Percentiles rank a stretch among this genome's conserved stretches.
Evolutionary conservation across 2,888 invertebrate genomes (phyloP).

Genomic region (Belgica antarctica): DNA sequence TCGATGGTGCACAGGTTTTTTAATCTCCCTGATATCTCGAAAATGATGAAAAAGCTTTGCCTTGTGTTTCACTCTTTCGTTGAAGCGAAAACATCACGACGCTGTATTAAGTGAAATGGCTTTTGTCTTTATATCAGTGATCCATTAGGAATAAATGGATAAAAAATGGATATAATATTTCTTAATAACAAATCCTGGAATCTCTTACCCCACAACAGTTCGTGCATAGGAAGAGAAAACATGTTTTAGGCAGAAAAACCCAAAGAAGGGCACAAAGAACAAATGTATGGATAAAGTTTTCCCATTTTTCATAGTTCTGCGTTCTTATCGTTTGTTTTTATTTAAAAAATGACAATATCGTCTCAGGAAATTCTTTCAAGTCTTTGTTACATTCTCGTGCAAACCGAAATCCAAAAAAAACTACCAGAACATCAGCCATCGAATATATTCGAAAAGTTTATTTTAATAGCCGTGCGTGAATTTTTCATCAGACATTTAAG

Average conservation of each 20-base stretch:
- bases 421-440: not conserved
- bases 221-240: not conserved
- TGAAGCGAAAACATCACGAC: too few species aligned
- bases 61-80: too few species aligned
- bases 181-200: constrained; percentile 29
- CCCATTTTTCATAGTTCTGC: constrained; percentile 27
- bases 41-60: too few species aligned
- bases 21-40: not conserved
- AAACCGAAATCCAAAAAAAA: not conserved
- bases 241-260: too few species aligned
- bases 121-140: not conserved
- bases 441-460: constrained; percentile 11
- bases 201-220: constrained; percentile 8
- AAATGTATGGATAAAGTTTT: constrained; percentile 24
- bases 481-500: constrained; percentile 16
- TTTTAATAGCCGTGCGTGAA: constrained; percentile 22
- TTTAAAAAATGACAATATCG: constrained; percentile 22
- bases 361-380: not conserved
- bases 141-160: constrained; percentile 43
- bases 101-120: constrained; percentile 14
- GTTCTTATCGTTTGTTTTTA: not conserved
- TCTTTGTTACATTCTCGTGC: not conserved
- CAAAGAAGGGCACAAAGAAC: not conserved
- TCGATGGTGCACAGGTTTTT: too few species aligned
- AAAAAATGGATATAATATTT: constrained; percentile 40